Base-by-base conservation (phyloP, 1,140 invertebrate species). In the Atta cephalotes region DNA sequence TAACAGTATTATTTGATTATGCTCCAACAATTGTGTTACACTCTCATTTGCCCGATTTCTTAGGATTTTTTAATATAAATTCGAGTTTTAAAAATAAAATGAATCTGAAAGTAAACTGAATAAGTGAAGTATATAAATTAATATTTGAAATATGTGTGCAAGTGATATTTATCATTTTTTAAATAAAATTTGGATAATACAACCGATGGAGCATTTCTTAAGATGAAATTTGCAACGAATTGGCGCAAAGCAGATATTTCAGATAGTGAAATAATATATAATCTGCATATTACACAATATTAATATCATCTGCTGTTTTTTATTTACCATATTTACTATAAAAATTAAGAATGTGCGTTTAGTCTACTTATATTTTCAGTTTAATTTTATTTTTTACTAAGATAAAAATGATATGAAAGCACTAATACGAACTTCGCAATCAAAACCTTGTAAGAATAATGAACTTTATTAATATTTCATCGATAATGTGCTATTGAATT, bases 401-500 rank as follows among this genome's bases (percentile, higher is more conserved):
- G 12, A 3, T 35, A 21, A 66, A n/a, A 5, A 21, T 66, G 3
- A n/a, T 18, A 21, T 28, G 5, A 49, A 70, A 70, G 21, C 12
- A 25, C 2, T 70, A 70, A 70, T 49, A 3, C 2, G 0, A 49
- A 70, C 12, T 49, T 39, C 5, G 4, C 5, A 49, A 45, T 10
- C n/a, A 70, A 70, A 49, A 49, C 14, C 12, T 68, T 3, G 21
- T 68, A 68, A 68, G 16, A 66, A 66, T 39, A 68, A 65, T 58
- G 53, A 62, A 66, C 63, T 35, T 66, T 45, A 65, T 35, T 65
- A 65, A 65, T 63, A 63, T 31, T 68, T 21, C 0, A 68, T 45
- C 4, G 10, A 1, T 66, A 3, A 68, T 45, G n/a, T 45, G n/a
- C 31, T 68, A 5, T 21, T 68, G 0, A 68, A 45, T 5, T 45